Base-by-base conservation (phyloP, 1,140 invertebrate species). In the Aphaenogaster rudis region DNA sequence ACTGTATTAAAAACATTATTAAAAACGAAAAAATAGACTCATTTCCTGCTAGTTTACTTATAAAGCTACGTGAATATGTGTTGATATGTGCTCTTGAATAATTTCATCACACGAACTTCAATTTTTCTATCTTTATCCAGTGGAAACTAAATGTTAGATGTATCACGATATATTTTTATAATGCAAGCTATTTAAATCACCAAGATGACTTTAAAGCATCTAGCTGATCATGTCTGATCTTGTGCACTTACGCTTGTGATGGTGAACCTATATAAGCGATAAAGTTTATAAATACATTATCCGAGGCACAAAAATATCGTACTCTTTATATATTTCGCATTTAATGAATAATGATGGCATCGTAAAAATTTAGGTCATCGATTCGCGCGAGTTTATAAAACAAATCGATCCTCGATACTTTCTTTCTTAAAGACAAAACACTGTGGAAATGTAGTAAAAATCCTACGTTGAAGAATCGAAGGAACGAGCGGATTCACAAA, bases 261-360 rank as follows among this genome's bases (percentile, higher is more conserved):
- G n/a, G 2, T 13, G 42, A 80, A 42, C 11, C n/a, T 54, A 63
- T 66, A 39, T 79, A 52, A 66, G 11, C 17, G 17, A 63, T 42
- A 1, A 4, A 67, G 15, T 59, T 57, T 71, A 80, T 80, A 71
- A 71, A 45, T 81, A 59, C 39, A 28, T 80, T 42, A 66, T 52
- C 13, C 33, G 2, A n/a, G 8, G 48, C 48, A 54, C n/a, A 33
- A 81, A 81, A 81, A 42, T 28, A 52, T 69, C 36, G 8, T 36
- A 6, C 6, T 28, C 28, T 80, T 79, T 52, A 67, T 54, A 42
- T 33, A 67, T 69, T 54, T 81, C 21, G 15, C 64, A 28, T 81
- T 81, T 57, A 57, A 81, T 81, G 6, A 81, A 54, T 71, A 57
- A 28, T 54, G 63, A 80, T 63, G 6, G n/a, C 13, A 61, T 28